Evolutionary conservation across 2,888 invertebrate genomes (phyloP), one percentile per base, ranked within the genome.

Genomic region (Philhelius pedissequus): DNA sequence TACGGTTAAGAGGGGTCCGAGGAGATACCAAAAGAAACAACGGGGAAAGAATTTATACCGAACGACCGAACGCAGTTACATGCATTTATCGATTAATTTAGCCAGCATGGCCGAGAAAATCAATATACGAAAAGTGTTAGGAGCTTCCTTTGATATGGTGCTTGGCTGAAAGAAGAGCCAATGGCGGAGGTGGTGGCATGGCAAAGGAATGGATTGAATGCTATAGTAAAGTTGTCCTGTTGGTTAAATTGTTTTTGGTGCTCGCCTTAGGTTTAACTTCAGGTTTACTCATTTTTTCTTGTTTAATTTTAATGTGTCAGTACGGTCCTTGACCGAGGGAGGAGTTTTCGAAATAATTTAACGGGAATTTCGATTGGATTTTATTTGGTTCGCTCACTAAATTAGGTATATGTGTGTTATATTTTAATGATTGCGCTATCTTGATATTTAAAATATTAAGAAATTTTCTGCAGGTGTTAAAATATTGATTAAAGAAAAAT

Each of bases 11-110:
- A 11, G 13, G n/a, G n/a, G n/a, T n/a, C n/a, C n/a, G n/a, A 15
- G 3, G 18, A 48, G 8, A 22, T 20, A 18, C 30, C 5, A 6
- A 20, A 18, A 22, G 48, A 60, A 58, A 68, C 54, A 66, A 69
- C 75, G 56, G 38, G 27, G 43, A 15, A 62, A 18, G 56, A 68
- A 25, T 27, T 38, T 30, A n/a, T n/a, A 25, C 18, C 30, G 66
- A 68, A 64, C 25, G 52, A 60, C 48, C 54, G 56, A 74, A 75
- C 79, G 75, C 80, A 86, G 80, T 80, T 80, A 80, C 52, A 76
- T 80, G 84, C 75, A 84, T 76, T 86, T 81, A 86, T 86, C 84
- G 84, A 86, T 86, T 86, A 86, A 86, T 69, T 81, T 81, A 56
- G 60, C 62, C 56, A 20, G 78, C 58, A 76, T 68, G 84, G 66